A percentile compares a stretch with the other conserved stretches of the same genome.
Evolutionary conservation across 1,140 invertebrate genomes (phyloP).

Genomic region (Trachelipus rathkii): DNA sequence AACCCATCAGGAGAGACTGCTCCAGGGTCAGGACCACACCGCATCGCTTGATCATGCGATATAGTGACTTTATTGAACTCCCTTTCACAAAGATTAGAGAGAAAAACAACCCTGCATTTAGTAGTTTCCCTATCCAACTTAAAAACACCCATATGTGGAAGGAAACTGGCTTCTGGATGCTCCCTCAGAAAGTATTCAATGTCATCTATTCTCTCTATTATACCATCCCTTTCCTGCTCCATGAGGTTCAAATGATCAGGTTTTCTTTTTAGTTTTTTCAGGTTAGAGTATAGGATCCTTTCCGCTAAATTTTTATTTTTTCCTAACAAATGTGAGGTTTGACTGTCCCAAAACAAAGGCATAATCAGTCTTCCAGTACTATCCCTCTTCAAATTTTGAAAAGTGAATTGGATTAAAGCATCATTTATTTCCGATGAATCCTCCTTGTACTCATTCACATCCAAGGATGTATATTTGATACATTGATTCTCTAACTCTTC

Average conservation of each 20-base stretch:
- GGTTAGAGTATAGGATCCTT: neutral
- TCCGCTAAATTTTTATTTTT: neutral
- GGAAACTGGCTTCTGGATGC: conserved; percentile 19
- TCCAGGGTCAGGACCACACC: neutral
- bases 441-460: neutral
- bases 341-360: neutral
- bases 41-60: neutral
- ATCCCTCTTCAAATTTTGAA: neutral
- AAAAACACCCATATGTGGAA: conserved; percentile 25
- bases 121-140: neutral
- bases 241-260: neutral
- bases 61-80: neutral
- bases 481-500: neutral
- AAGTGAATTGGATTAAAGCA: neutral
- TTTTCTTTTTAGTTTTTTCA: neutral
- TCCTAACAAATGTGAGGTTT: neutral
- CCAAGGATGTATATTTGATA: too few species aligned
- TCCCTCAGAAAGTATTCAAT: neutral
- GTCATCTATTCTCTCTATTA: conserved; percentile 19
- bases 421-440: neutral
- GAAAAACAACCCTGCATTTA: conserved; percentile 26
- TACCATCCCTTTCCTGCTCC: conserved; percentile 19
- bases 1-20: neutral
- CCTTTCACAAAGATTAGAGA: conserved; percentile 3
- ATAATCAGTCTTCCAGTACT: neutral